These are phyloP conservation scores for Geothlypis trichas DNA, from an alignment of 2,113 vertebrate species.

Conservation along the genomic window DNA sequence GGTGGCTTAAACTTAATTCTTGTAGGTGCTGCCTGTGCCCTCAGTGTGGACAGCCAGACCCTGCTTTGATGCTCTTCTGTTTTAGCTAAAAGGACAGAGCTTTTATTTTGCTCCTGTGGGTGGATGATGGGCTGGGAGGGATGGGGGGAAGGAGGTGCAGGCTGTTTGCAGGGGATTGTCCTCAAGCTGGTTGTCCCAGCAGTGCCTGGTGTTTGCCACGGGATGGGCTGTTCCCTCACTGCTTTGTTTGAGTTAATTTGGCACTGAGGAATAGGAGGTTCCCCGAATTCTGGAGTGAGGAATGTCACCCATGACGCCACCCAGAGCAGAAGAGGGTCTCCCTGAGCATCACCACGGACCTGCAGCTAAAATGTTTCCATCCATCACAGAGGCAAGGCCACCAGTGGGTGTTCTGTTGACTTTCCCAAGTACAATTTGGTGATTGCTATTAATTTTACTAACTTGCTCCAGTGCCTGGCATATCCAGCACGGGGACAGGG, in stretches of 20 bases:
- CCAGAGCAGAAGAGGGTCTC: background rate
- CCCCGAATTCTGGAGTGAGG: background rate
- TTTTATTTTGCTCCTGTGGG: background rate
- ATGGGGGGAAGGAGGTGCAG: background rate
- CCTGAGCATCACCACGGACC: background rate
- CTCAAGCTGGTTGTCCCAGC: background rate
- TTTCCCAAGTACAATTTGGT: background rate
- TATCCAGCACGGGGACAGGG: background rate
- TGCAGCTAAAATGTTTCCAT: background rate
- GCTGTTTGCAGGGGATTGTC: background rate
- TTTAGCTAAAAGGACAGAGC: background rate
- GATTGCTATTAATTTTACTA: background rate
- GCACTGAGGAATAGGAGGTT: background rate
- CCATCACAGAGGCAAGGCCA: accelerated
- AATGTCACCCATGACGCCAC: accelerated
- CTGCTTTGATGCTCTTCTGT: background rate
- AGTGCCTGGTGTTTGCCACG: background rate
- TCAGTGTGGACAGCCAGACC: background rate
- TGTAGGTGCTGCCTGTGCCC: background rate
- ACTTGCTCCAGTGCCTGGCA: background rate
- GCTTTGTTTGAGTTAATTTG: background rate
- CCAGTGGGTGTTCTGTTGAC: background rate
- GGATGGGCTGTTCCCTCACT: background rate
- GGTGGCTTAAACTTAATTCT: background rate
- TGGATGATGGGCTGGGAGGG: background rate